phyloP scores from a whole-genome alignment of 2,797 vertebrate species.

The Phrynocephalus vlangalii region DNA sequence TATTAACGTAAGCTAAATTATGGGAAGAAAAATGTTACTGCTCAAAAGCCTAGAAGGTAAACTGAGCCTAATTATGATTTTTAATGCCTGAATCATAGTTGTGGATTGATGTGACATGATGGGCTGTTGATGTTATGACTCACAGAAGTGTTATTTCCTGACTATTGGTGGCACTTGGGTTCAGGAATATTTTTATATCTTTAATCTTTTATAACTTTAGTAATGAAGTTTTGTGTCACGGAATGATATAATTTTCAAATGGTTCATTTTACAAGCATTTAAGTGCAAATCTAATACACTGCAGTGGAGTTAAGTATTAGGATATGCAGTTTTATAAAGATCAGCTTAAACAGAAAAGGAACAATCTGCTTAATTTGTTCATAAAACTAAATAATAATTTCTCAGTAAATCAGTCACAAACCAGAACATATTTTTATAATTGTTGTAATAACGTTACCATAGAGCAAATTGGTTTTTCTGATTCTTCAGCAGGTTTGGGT shows the following conservation, averaged over 20 bases:
- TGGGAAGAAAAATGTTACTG: background rate
- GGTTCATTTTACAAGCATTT: conserved; percentile 22
- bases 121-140: conserved; percentile 7
- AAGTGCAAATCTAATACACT: conserved; percentile 23
- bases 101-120: background rate
- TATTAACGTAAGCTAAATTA: background rate
- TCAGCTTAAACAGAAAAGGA: conserved; percentile 61
- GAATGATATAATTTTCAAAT: conserved; percentile 15
- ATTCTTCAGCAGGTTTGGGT: conserved; percentile 59
- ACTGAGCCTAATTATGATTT: background rate
- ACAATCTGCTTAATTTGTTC: conserved; percentile 67
- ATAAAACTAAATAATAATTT: conserved; percentile 72
- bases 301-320: conserved; percentile 34
- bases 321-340: conserved; percentile 41
- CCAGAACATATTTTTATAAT: conserved; percentile 57
- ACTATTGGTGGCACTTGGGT: background rate
- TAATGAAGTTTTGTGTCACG: conserved; percentile 14
- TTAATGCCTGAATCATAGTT: background rate
- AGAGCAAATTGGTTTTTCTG: conserved; percentile 51
- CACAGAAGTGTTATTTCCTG: conserved; percentile 9
- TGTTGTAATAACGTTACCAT: conserved; percentile 56
- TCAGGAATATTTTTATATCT: background rate
- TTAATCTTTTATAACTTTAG: background rate
- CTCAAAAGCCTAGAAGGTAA: background rate
- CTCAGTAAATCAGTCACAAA: conserved; percentile 62